Conservation (phyloP, 2,888 invertebrate genomes). For the Orgyia antiqua region DNA sequence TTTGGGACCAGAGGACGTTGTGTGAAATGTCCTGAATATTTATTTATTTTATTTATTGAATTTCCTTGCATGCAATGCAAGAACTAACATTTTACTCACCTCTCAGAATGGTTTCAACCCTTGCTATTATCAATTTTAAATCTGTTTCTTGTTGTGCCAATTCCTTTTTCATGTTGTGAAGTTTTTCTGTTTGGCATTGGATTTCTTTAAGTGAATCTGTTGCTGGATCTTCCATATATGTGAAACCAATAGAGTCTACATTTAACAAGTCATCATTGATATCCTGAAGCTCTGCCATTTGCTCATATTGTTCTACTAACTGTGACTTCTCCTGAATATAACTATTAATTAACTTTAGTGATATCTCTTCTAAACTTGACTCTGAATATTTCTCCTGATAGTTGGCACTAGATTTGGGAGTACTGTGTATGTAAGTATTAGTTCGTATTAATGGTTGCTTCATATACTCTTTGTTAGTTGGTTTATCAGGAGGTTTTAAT, state of each 20-base stretch:
- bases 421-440: constrained; percentile 84
- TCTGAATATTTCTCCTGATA: constrained; percentile 75
- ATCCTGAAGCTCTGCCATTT: constrained; percentile 82
- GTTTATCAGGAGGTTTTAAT: constrained; percentile 47
- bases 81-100: no score
- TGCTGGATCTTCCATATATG: constrained; percentile 78
- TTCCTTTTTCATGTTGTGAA: constrained; percentile 80
- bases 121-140: constrained; percentile 68
- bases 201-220: constrained; percentile 82
- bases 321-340: constrained; percentile 83
- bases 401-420: constrained; percentile 78
- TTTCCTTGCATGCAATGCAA: no score
- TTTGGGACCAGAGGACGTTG: no score
- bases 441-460: constrained; percentile 58
- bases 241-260: constrained; percentile 80
- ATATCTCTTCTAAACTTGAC: constrained; percentile 87
- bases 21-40: no score
- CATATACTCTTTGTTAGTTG: constrained; percentile 31
- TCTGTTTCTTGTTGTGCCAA: constrained; percentile 80
- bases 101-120: constrained; percentile 50
- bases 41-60: no score
- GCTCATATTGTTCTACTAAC: constrained; percentile 81
- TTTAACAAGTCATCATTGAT: constrained; percentile 70
- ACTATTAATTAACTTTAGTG: constrained; percentile 83
- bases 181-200: constrained; percentile 80